phyloP scores from a whole-genome alignment of 2,888 invertebrate species.

The Perizoma flavofasciatum region DNA sequence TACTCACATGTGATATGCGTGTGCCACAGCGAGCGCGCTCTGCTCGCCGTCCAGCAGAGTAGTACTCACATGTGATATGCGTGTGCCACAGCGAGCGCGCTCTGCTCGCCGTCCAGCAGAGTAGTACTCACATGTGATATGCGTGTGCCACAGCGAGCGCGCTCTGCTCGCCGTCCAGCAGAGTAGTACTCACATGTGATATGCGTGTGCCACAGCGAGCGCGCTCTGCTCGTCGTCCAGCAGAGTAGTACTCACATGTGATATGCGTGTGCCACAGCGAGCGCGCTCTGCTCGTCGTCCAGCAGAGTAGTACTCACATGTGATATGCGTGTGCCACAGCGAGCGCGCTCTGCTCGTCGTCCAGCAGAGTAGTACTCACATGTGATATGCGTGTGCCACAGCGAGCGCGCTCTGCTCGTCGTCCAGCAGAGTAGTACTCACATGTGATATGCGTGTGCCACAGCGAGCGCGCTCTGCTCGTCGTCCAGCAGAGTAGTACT shows the following conservation, averaged over 20 bases:
- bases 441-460: constrained; percentile 68
- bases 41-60: constrained; percentile 53
- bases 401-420: constrained; percentile 50
- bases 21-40: constrained; percentile 51
- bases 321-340: constrained; percentile 66
- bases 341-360: constrained; percentile 47
- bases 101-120: constrained; percentile 52
- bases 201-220: constrained; percentile 63
- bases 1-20: constrained; percentile 70
- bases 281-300: constrained; percentile 44
- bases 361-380: constrained; percentile 62
- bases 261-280: constrained; percentile 65
- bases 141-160: constrained; percentile 60
- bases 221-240: constrained; percentile 49
- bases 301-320: constrained; percentile 61
- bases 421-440: constrained; percentile 57
- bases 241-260: constrained; percentile 61
- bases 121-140: constrained; percentile 63
- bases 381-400: constrained; percentile 63
- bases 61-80: constrained; percentile 67
- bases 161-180: constrained; percentile 52
- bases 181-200: constrained; percentile 60
- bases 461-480: constrained; percentile 48
- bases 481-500: constrained; percentile 56
- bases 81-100: constrained; percentile 55